Evolutionary conservation across 30 jellyfish, hydroid and myxozoan species (phyloP).

Genomic region (Rhopilema esculentum): DNA sequence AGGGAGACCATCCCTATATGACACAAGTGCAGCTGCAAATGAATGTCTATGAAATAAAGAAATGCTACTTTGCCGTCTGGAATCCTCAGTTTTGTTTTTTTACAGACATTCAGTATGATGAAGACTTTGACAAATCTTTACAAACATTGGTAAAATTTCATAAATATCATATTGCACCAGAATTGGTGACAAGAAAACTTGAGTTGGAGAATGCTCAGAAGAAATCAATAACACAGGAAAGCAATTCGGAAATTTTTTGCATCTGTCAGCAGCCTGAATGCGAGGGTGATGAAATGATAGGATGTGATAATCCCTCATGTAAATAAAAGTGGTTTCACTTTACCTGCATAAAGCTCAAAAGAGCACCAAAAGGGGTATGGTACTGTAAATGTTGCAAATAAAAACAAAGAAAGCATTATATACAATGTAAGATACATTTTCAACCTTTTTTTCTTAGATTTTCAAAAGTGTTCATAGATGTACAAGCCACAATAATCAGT

Average conservation of each 20-base stretch:
- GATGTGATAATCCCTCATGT: constrained; percentile 29
- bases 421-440: no score
- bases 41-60: constrained; percentile 9
- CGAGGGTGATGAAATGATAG: constrained; percentile 13
- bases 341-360: neutral
- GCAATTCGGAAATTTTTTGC: constrained; percentile 3
- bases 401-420: neutral
- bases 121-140: constrained; percentile 4
- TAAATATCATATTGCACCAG: constrained; percentile 19
- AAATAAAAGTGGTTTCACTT: constrained; percentile 38
- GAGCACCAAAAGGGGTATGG: constrained; percentile 16
- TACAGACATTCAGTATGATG: neutral
- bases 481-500: neutral
- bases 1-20: constrained; percentile 31
- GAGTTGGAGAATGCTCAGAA: neutral
- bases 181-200: neutral
- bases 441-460: no score
- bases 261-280: constrained; percentile 29
- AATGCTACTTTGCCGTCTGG: constrained; percentile 24
- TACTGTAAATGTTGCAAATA: constrained; percentile 1
- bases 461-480: neutral
- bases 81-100: constrained; percentile 18
- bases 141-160: constrained; percentile 18
- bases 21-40: constrained; percentile 58
- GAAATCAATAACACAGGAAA: neutral